Percentiles rank a stretch among this genome's conserved stretches.
Conservation (phyloP, 2,888 invertebrate species). For the Druceiella hillmani region DNA sequence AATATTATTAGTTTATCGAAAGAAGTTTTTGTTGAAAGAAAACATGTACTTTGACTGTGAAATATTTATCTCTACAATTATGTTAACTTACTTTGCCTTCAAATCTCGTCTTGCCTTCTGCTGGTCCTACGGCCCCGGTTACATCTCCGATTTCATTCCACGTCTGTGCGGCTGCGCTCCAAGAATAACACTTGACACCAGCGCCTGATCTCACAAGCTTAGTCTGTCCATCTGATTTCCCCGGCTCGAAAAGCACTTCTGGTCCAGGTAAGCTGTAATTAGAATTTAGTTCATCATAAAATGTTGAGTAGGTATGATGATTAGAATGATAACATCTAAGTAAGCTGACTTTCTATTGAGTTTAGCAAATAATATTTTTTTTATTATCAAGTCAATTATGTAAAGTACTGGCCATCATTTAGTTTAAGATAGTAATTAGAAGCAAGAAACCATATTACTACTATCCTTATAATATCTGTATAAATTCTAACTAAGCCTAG, state of each 20-base stretch:
- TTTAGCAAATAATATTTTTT: too few relatives aligned
- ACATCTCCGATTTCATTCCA: conserved; percentile 92
- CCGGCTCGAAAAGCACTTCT: conserved; percentile 70
- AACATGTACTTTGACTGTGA: not conserved
- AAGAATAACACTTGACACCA: conserved; percentile 73
- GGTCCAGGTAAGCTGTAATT: conserved; percentile 69
- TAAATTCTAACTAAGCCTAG: too few relatives aligned
- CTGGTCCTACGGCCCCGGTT: conserved; percentile 67
- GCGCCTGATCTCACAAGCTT: conserved; percentile 70
- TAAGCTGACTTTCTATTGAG: too few relatives aligned
- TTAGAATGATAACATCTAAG: conserved; percentile 9
- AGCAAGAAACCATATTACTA: too few relatives aligned
- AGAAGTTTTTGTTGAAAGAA: not conserved
- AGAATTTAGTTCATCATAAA: too few relatives aligned
- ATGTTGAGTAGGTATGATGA: conserved; percentile 5
- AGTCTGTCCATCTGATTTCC: conserved; percentile 77
- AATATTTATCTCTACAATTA: not conserved
- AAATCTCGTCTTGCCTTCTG: conserved; percentile 70
- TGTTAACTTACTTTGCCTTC: conserved; percentile 66
- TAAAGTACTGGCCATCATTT: too few relatives aligned
- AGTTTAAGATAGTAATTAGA: too few relatives aligned
- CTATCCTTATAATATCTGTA: too few relatives aligned
- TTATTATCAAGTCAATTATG: too few relatives aligned
- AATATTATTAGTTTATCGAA: too few relatives aligned
- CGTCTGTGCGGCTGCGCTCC: conserved; percentile 57